Conservation (phyloP, 1,140 invertebrate genomes). For the Diprion similis region DNA sequence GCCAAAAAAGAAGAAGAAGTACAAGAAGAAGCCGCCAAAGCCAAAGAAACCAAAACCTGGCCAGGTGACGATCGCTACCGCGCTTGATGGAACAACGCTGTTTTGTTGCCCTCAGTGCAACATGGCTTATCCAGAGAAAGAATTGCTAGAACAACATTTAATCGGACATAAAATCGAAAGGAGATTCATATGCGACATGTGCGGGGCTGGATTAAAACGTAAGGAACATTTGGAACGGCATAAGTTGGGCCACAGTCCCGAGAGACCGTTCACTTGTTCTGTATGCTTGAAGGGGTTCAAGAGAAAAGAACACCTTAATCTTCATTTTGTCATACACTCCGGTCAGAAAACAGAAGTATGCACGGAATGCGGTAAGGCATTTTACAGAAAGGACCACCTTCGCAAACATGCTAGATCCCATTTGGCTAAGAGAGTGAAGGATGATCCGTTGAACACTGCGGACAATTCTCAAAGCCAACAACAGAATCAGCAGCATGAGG, state of each 20-base stretch:
- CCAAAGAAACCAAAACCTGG: conserved; percentile 75
- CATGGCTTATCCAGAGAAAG: conserved; percentile 80
- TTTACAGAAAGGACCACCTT: conserved; percentile 84
- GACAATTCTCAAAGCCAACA: conserved; percentile 48
- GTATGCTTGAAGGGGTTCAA: conserved; percentile 82
- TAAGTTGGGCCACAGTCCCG: conserved; percentile 80
- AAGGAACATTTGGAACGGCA: conserved; percentile 82
- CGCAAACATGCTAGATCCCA: conserved; percentile 80
- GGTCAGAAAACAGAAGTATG: conserved; percentile 82
- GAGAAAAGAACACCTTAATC: conserved; percentile 79
- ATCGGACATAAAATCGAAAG: conserved; percentile 79
- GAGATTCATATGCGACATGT: conserved; percentile 68
- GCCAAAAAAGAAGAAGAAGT: conserved; percentile 78
- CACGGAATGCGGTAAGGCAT: conserved; percentile 76
- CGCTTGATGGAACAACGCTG: conserved; percentile 73
- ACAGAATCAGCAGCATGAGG: conserved; percentile 39
- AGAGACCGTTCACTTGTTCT: conserved; percentile 77
- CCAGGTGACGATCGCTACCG: conserved; percentile 75
- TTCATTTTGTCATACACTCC: conserved; percentile 82
- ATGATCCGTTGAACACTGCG: conserved; percentile 62
- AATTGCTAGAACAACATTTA: conserved; percentile 77
- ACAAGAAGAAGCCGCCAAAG: conserved; percentile 80
- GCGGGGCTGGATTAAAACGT: conserved; percentile 74
- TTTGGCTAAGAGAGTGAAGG: conserved; percentile 72
- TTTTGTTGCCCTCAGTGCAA: conserved; percentile 83